Evolutionary conservation across 2,888 invertebrate species (phyloP).

Genomic region (Drosophila pseudotakahashii): DNA sequence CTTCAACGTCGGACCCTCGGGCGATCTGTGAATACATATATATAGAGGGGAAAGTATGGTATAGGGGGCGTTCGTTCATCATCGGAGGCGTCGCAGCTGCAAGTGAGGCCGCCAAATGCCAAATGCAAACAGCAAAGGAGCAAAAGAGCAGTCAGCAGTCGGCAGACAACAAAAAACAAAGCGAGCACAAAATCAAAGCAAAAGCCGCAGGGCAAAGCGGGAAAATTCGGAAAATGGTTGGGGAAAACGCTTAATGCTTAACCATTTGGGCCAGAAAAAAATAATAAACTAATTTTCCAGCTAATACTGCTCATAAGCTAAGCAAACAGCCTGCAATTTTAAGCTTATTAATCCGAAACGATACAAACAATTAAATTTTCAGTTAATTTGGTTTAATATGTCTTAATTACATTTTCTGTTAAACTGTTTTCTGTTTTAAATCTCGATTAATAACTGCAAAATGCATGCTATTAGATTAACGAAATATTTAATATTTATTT

Average conservation of each 20-base stretch:
- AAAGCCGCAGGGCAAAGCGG: neutral
- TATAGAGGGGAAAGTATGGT: neutral
- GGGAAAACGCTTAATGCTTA: neutral
- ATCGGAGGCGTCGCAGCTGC: slow-evolving; percentile 51
- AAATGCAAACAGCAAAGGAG: slow-evolving; percentile 48
- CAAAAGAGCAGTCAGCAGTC: neutral
- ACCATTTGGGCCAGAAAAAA: too few species aligned
- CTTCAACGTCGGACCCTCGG: slow-evolving; percentile 1
- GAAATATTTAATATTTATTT: too few species aligned
- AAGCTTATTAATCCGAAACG: neutral
- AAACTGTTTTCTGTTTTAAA: too few species aligned
- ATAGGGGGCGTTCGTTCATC: slow-evolving; percentile 23
- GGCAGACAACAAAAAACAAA: slow-evolving; percentile 11
- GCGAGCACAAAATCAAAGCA: slow-evolving; percentile 10
- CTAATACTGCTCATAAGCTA: neutral
- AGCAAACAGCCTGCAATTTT: neutral
- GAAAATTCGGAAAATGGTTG: neutral
- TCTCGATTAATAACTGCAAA: neutral
- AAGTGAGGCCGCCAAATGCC: slow-evolving; percentile 45
- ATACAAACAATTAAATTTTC: neutral
- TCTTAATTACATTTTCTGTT: neutral
- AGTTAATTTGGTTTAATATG: neutral
- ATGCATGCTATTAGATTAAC: neutral
- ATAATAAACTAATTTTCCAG: neutral
- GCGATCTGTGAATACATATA: neutral